These are phyloP conservation scores for Lophura nycthemera DNA, from an alignment of 2,113 vertebrate species.

Conservation along the genomic window DNA sequence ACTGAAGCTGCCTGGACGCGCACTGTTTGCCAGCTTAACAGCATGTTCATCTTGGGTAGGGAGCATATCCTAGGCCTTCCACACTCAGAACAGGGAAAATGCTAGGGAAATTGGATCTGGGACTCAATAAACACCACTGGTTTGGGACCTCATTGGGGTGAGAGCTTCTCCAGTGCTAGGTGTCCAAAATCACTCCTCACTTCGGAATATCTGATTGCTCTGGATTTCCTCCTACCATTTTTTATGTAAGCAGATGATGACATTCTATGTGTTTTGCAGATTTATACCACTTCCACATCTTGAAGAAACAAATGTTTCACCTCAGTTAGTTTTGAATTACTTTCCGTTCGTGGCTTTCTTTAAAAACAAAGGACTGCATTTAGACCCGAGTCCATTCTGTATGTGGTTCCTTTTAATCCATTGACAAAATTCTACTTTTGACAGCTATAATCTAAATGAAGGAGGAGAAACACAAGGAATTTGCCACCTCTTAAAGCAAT, in stretches of 20 bases:
- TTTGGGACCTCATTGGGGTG: neutral
- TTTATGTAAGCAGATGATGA: neutral
- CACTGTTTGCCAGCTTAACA: neutral
- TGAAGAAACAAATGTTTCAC: neutral
- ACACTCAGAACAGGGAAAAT: constrained; percentile 27
- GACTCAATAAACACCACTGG: neutral
- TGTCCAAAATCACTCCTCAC: neutral
- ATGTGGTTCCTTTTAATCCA: constrained; percentile 35
- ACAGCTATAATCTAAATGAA: constrained; percentile 59
- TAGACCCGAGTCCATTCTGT: constrained; percentile 20
- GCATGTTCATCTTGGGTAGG: neutral
- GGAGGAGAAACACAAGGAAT: constrained; percentile 56
- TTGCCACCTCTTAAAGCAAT: constrained; percentile 69
- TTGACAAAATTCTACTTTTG: constrained; percentile 44
- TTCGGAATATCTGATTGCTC: neutral
- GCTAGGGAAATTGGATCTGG: neutral
- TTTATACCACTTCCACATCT: neutral
- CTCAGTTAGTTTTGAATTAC: neutral
- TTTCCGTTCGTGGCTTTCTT: neutral
- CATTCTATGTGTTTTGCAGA: neutral
- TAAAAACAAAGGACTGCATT: neutral
- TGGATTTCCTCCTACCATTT: neutral
- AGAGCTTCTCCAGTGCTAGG: neutral
- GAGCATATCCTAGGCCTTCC: neutral
- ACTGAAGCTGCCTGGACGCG: neutral